phyloP scores from a whole-genome alignment of 92 coral and sea anemone genomes.

The Epizoanthus stellaris region DNA sequence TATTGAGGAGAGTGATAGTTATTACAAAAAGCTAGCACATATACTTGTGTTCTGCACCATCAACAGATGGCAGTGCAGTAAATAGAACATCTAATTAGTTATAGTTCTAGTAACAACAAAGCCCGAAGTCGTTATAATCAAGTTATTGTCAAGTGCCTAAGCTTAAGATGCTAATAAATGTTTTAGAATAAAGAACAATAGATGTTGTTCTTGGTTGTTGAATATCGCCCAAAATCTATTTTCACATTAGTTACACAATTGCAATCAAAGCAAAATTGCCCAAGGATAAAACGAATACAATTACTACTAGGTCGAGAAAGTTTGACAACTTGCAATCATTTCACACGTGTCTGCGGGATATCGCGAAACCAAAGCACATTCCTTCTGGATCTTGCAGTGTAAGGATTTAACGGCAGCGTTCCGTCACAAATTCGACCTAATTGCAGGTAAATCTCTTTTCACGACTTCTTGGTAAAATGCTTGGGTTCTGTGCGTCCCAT shows the following conservation, averaged over 20 bases:
- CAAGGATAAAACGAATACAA: slow-evolving; percentile 77
- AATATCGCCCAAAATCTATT: slow-evolving; percentile 69
- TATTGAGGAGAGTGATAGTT: slow-evolving; percentile 41
- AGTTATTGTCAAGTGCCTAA: slow-evolving; percentile 76
- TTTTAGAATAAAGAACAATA: slow-evolving; percentile 80
- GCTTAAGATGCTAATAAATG: slow-evolving; percentile 84
- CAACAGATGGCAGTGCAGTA: slow-evolving; percentile 66
- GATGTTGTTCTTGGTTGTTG: slow-evolving; percentile 87
- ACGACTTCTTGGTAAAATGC: slow-evolving; percentile 51
- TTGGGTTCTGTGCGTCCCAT: slow-evolving; percentile 53
- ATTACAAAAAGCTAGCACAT: slow-evolving; percentile 9
- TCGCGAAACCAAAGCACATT: slow-evolving; percentile 35
- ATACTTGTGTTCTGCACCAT: slow-evolving; percentile 40
- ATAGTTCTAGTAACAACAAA: slow-evolving; percentile 74
- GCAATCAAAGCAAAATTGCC: slow-evolving; percentile 76
- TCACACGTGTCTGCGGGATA: slow-evolving; percentile 76
- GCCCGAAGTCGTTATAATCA: slow-evolving; percentile 80
- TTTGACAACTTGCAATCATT: slow-evolving; percentile 64
- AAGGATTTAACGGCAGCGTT: slow-evolving; percentile 31
- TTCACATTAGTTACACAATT: slow-evolving; percentile 76
- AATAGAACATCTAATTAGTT: slow-evolving; percentile 74
- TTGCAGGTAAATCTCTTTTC: slow-evolving; percentile 56
- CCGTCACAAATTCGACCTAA: slow-evolving; percentile 48
- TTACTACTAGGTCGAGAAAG: slow-evolving; percentile 66
- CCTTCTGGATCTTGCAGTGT: slow-evolving; percentile 13